Conservation (phyloP, 1,140 invertebrate species). For the Hylaeus anthracinus region DNA sequence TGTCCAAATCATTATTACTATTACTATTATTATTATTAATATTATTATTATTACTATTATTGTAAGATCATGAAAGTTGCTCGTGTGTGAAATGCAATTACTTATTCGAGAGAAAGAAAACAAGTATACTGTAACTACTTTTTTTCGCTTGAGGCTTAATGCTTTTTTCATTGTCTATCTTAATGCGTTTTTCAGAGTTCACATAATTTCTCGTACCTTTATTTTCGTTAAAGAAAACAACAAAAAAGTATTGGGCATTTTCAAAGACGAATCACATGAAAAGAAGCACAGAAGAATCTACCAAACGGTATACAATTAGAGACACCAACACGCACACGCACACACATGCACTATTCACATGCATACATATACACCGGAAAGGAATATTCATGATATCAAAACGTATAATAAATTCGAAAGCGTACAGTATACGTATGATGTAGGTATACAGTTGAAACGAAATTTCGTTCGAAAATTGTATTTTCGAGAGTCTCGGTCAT, state of each 20-base stretch:
- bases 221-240: constrained; percentile 31
- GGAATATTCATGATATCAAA: constrained; percentile 42
- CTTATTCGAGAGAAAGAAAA: constrained; percentile 33
- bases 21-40: constrained; percentile 20
- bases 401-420: constrained; percentile 32
- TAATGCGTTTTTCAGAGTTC: constrained; percentile 59
- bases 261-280: constrained; percentile 23
- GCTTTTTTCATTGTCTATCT: constrained; percentile 63
- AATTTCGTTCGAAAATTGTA: constrained; percentile 18
- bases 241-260: constrained; percentile 36
- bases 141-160: constrained; percentile 72
- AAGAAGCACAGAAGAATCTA: constrained; percentile 38
- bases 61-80: constrained; percentile 58
- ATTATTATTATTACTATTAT: constrained; percentile 7
- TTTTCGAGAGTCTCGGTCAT: constrained; percentile 23
- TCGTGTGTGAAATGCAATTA: constrained; percentile 70
- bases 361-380: constrained; percentile 19
- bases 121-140: constrained; percentile 65
- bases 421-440: constrained; percentile 22
- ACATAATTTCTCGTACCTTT: constrained; percentile 44
- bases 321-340: constrained; percentile 19
- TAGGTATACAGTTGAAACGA: constrained; percentile 26
- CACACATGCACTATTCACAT: neutral
- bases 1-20: constrained; percentile 43
- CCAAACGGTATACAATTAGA: constrained; percentile 51